phyloP scores from a whole-genome alignment of 2,888 invertebrate species.

The Helicoverpa assulta region DNA sequence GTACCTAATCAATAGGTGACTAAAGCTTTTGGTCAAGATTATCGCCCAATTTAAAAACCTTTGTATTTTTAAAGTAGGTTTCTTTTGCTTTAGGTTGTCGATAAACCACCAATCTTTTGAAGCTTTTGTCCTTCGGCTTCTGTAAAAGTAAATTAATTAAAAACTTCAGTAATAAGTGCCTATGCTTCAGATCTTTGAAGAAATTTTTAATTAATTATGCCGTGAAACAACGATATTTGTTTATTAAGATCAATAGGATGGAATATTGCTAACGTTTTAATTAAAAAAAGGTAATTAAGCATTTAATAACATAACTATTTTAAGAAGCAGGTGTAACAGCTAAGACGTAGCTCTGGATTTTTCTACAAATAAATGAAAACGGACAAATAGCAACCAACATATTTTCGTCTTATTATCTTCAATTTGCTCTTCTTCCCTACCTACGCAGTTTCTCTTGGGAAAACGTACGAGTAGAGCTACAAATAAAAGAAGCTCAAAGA shows the following conservation, averaged over 20 bases:
- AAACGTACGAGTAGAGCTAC: slow-evolving; percentile 34
- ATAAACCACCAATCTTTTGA: slow-evolving; percentile 36
- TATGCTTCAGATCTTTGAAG: slow-evolving; percentile 23
- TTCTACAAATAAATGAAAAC: slow-evolving; percentile 13
- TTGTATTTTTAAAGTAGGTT: slow-evolving; percentile 23
- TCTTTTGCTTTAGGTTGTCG: slow-evolving; percentile 13
- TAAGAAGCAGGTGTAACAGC: not conserved
- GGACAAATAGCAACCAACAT: too few species aligned
- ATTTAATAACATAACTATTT: not conserved
- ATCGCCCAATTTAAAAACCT: slow-evolving; percentile 35
- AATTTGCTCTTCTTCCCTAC: slow-evolving; percentile 58
- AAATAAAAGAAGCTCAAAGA: slow-evolving; percentile 39
- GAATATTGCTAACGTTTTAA: slow-evolving; percentile 1
- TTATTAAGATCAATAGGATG: not conserved
- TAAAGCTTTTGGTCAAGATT: slow-evolving; percentile 16
- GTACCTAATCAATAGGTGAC: not conserved
- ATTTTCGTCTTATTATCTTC: too few species aligned
- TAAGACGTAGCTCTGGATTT: slow-evolving; percentile 23
- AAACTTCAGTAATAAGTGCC: slow-evolving; percentile 46
- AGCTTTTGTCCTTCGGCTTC: slow-evolving; percentile 40
- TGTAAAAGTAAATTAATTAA: slow-evolving; percentile 54
- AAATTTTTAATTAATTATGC: slow-evolving; percentile 27
- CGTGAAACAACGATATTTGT: slow-evolving; percentile 25
- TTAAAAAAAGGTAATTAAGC: slow-evolving; percentile 6
- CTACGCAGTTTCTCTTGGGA: slow-evolving; percentile 56